phyloP scores from a whole-genome alignment of 2,888 invertebrate species.

The Steinernema carpocapsae region DNA sequence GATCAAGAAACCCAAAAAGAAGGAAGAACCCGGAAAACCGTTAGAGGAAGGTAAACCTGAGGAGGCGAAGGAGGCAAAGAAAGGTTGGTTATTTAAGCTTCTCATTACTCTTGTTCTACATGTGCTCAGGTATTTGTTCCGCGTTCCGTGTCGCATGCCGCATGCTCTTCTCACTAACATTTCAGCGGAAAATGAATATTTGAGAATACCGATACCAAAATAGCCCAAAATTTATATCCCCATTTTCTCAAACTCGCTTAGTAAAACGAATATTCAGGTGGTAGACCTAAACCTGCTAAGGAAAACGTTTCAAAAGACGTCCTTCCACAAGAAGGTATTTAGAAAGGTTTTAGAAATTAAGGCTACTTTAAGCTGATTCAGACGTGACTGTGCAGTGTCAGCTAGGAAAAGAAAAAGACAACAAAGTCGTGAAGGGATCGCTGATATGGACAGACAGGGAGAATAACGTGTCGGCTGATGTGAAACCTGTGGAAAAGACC shows the following conservation, averaged over 20 bases:
- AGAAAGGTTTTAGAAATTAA: background rate
- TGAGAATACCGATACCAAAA: constrained; percentile 10
- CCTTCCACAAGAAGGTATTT: background rate
- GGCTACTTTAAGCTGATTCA: background rate
- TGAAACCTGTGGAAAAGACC: background rate
- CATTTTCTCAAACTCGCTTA: background rate
- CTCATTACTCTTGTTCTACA: background rate
- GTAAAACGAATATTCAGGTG: background rate
- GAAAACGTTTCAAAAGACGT: background rate
- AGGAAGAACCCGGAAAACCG: background rate
- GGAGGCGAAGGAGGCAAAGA: background rate
- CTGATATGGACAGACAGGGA: background rate
- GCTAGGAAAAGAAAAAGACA: background rate
- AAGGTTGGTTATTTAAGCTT: background rate
- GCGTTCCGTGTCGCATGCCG: background rate
- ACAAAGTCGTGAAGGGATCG: background rate
- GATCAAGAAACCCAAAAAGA: background rate
- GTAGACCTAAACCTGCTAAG: background rate
- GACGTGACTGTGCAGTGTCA: background rate
- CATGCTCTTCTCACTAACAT: constrained; percentile 15
- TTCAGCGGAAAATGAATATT: constrained; percentile 9
- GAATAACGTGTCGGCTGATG: background rate
- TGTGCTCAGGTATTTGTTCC: background rate
- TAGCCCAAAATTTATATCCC: background rate
- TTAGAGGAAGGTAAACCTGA: background rate